Evolutionary conservation across 2,888 invertebrate genomes (phyloP).

Genomic region (Noctua pronuba): DNA sequence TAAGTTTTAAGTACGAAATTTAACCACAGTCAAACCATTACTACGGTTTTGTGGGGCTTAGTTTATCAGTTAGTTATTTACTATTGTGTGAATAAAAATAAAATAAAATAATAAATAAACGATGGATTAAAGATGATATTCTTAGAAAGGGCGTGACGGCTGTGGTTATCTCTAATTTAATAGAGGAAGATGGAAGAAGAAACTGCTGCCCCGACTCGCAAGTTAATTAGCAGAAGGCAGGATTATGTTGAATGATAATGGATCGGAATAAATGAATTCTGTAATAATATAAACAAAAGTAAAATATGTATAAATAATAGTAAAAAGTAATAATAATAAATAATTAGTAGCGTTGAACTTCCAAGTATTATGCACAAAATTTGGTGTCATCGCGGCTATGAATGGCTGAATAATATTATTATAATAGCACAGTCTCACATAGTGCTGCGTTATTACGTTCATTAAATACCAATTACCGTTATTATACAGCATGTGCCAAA

Average conservation of each 20-base stretch:
- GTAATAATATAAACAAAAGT: no score
- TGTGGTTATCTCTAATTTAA: background rate
- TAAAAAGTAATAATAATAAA: no score
- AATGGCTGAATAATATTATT: background rate
- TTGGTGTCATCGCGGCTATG: background rate
- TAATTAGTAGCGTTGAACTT: background rate
- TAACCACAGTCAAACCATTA: no score
- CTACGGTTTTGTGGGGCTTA: no score
- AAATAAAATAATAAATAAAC: no score
- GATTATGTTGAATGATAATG: background rate
- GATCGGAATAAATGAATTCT: background rate
- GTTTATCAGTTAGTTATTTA: no score
- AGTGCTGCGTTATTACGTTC: conserved; percentile 34
- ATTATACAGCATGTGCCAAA: conserved; percentile 45
- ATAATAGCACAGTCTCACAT: conserved; percentile 13
- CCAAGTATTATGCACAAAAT: background rate
- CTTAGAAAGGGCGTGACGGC: background rate
- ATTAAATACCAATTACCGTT: conserved; percentile 53
- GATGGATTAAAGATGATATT: background rate
- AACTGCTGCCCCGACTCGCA: background rate
- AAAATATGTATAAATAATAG: no score
- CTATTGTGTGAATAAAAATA: no score
- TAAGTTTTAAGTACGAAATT: no score
- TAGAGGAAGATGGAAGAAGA: background rate
- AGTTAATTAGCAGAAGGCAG: background rate